Evolutionary conservation across 2,888 invertebrate genomes (phyloP).

Genomic region (Linnaemya tessellans): DNA sequence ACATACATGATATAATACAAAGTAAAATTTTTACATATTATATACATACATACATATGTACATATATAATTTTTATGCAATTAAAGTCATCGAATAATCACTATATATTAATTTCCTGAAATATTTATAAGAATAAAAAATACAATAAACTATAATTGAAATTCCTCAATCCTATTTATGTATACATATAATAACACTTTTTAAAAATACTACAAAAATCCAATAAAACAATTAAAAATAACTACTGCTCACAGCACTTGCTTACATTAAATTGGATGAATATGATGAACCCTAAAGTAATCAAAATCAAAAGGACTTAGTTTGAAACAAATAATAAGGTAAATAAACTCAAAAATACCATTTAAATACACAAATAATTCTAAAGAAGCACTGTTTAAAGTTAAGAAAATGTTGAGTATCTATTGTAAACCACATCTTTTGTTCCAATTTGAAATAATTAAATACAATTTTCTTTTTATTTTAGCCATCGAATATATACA

Average conservation of each 20-base stretch:
- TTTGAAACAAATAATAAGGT: constrained; percentile 44
- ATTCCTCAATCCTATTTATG: constrained; percentile 31
- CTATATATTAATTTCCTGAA: not conserved
- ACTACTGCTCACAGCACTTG: constrained; percentile 78
- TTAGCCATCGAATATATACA: constrained; percentile 81
- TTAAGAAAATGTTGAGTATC: not conserved
- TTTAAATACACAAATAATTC: not conserved
- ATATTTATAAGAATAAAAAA: not conserved
- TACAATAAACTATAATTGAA: constrained; percentile 27
- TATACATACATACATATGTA: no score
- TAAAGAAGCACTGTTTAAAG: constrained; percentile 16
- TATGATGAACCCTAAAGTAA: constrained; percentile 75
- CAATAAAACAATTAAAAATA: constrained; percentile 43
- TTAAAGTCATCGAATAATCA: no score
- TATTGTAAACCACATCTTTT: not conserved
- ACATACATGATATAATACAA: no score
- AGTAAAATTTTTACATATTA: no score
- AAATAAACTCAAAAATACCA: constrained; percentile 27
- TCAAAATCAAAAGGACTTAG: constrained; percentile 43
- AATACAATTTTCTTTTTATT: constrained; percentile 65
- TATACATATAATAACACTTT: constrained; percentile 64
- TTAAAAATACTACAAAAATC: constrained; percentile 68
- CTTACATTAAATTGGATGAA: constrained; percentile 82
- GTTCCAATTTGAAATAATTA: not conserved
- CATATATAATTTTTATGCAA: no score